Evolutionary conservation across 2,113 vertebrate genomes (phyloP).

Genomic region (Elaphurus davidianus): DNA sequence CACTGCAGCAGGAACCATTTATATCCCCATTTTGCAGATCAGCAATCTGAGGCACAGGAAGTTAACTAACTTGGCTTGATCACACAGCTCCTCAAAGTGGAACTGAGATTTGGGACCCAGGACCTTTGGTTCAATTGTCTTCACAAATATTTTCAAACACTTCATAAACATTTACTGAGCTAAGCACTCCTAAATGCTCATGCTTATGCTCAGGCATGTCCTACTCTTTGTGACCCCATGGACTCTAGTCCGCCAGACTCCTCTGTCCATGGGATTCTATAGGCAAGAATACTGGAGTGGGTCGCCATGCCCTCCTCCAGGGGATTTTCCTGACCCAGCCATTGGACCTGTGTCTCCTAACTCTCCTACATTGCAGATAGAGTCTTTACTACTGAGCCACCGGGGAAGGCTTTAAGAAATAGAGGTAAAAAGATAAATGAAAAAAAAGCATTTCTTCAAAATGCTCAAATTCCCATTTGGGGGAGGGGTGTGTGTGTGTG

Average conservation of each 20-base stretch:
- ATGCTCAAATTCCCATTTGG: neutral
- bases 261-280: neutral
- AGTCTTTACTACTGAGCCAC: neutral
- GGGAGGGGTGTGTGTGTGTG: neutral
- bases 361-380: neutral
- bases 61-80: neutral
- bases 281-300: neutral
- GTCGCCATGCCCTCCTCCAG: neutral
- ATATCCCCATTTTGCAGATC: neutral
- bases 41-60: neutral
- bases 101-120: neutral
- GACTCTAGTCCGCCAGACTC: neutral
- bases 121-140: neutral
- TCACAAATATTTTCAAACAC: neutral
- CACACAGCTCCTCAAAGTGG: neutral
- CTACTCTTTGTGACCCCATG: neutral
- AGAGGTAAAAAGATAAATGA: neutral
- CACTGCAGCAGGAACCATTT: neutral
- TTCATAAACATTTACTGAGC: neutral
- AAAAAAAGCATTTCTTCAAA: neutral
- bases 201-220: neutral
- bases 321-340: neutral
- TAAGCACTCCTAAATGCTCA: neutral
- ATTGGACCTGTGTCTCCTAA: neutral
- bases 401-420: neutral